Base-by-base conservation (phyloP, 2,888 invertebrate genomes). In the Dasypolia templi region DNA sequence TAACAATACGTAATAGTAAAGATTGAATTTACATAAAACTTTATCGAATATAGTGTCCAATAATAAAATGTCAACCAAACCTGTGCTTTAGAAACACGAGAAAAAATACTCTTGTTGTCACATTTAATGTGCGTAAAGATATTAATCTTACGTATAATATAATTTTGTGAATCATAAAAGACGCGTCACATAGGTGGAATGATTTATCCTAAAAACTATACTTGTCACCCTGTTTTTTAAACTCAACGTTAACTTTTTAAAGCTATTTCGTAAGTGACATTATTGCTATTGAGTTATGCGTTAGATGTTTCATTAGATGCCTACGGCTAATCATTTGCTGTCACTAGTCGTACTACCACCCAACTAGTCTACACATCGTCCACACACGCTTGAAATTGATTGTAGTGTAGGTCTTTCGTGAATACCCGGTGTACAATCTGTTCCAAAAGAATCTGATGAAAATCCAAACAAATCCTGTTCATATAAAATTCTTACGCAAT, bases 111-210 rank as follows among this genome's bases (percentile, higher is more conserved):
- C 32, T 46, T 42, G 65, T 49, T 39, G 39, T 73, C 73, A 84
- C 82, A 81, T 84, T 81, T 19, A 58, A 84, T 82, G 82, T 77
- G 77, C 58, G 29, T 56, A 64, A 14, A 56, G 17, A 49, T 42
- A n/a, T 59, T 64, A 78, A 11, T 39, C 58, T 51, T 62, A 75
- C n/a, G n/a, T 75, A 58, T 53, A 81, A 35, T 61, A 44, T n/a
- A 17, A 42, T 53, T 42, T 39, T 68, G 26, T 68, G 17, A 49
- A 83, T 67, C 22, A 39, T 49, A 42, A 29, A 67, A 66, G 59
- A 64, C 68, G 46, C 66, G 65, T 67, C 46, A 68, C 59, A 74
- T 72, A 75, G 63, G 74, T 86, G 84, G 86, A 84, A 85, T 85
- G 84, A 75, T 71, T 74, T 22, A 62, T 65, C 67, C 77, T 77